These are phyloP conservation scores for Mustelus asterias DNA, from an alignment of 2,113 vertebrate genomes.

Conservation along the genomic window DNA sequence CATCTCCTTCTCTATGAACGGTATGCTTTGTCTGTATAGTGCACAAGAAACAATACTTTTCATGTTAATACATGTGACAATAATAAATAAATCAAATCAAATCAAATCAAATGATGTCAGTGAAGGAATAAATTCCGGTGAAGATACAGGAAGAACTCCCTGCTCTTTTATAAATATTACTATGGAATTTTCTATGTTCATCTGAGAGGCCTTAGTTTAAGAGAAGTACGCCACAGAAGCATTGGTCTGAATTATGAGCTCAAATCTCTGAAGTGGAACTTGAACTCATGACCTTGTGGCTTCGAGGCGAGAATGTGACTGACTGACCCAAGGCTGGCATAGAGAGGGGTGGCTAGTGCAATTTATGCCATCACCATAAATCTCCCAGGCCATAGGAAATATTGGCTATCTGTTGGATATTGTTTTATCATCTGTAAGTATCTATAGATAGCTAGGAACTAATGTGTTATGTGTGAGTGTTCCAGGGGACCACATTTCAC, in stretches of 20 bases:
- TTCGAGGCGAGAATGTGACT: background rate
- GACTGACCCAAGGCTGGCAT: background rate
- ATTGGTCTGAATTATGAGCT: background rate
- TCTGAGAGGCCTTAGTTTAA: background rate
- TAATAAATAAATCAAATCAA: no score
- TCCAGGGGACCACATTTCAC: no score
- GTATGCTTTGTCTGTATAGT: no score
- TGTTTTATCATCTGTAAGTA: no score
- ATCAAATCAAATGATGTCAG: background rate
- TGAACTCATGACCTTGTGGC: background rate
- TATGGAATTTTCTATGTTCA: background rate
- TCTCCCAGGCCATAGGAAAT: background rate
- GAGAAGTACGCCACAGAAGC: background rate
- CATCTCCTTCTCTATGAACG: no score
- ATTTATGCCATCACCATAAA: background rate
- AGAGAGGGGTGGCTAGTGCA: no score
- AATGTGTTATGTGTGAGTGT: no score
- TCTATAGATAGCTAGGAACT: no score
- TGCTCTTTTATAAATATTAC: background rate
- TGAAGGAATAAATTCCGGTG: background rate
- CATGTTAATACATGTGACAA: no score
- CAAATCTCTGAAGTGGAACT: background rate
- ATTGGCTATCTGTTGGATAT: background rate
- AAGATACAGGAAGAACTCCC: background rate
- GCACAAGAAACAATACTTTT: no score